A percentile compares a stretch with the other conserved stretches of the same genome.
Evolutionary conservation across 2,888 invertebrate genomes (phyloP).

Genomic region (Carabus problematicus): DNA sequence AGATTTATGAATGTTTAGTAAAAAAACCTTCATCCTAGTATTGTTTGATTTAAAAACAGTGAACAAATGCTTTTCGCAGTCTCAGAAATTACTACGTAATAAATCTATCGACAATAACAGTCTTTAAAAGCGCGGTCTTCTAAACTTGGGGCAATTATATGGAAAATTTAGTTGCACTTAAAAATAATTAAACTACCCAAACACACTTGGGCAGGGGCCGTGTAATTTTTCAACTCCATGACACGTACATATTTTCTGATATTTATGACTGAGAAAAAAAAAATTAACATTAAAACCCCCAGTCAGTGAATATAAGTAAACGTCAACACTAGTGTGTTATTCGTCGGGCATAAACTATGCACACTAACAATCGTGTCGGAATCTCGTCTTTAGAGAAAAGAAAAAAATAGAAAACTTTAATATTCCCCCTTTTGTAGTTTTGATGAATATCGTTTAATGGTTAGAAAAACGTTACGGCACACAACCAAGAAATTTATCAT

Average conservation of each 20-base stretch:
- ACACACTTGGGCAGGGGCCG: neutral
- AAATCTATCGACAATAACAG: neutral
- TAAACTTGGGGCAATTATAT: too few species aligned
- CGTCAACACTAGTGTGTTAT: slow-evolving; percentile 20
- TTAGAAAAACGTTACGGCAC: slow-evolving; percentile 35
- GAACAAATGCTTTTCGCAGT: neutral
- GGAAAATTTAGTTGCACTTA: neutral
- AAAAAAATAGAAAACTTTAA: slow-evolving; percentile 28
- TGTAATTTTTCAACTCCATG: slow-evolving; percentile 6
- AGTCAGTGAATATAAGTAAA: slow-evolving; percentile 8
- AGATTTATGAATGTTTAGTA: too few species aligned
- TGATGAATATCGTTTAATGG: slow-evolving; percentile 41
- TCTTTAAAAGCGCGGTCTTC: neutral
- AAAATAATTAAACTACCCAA: slow-evolving; percentile 31
- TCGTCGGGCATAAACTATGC: too few species aligned
- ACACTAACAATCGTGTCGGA: too few species aligned
- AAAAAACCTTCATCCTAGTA: too few species aligned
- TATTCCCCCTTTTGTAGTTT: slow-evolving; percentile 35
- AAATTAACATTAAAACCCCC: neutral
- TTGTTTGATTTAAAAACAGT: too few species aligned
- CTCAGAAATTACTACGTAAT: neutral
- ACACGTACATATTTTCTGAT: slow-evolving; percentile 29
- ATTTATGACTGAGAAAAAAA: slow-evolving; percentile 26
- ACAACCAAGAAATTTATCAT: slow-evolving; percentile 40
- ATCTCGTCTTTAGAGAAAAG: neutral